Percentiles rank a stretch among this genome's conserved stretches.
Conservation (phyloP, 64 coral and sea anemone species). For the Stichodactyla helianthus region DNA sequence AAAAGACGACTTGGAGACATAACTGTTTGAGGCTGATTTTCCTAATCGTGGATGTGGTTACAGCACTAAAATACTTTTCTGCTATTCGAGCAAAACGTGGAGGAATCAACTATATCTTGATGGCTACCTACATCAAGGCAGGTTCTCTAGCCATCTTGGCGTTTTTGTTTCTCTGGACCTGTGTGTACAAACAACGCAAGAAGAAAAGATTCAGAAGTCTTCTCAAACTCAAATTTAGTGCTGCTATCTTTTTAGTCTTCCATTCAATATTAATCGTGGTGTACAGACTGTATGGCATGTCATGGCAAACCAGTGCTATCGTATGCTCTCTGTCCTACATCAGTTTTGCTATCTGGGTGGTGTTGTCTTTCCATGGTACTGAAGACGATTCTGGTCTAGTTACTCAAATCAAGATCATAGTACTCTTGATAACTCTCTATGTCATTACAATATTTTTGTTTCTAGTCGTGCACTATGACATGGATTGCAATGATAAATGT, state of each 20-base stretch:
- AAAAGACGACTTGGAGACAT: neutral
- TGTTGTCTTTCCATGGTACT: neutral
- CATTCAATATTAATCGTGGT: neutral
- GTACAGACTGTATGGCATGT: neutral
- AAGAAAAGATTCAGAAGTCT: neutral
- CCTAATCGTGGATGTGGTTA: neutral
- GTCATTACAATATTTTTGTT: neutral
- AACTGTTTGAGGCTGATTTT: neutral
- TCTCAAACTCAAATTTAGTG: neutral
- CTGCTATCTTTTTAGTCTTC: neutral
- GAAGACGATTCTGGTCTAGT: neutral
- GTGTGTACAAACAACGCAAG: neutral
- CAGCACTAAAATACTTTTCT: neutral
- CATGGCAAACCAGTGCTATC: neutral
- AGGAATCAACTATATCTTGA: neutral
- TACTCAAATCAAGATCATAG: neutral
- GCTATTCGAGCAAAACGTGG: neutral
- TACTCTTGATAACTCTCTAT: neutral
- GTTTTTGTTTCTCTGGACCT: neutral
- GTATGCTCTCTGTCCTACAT: neutral
- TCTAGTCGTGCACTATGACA: neutral
- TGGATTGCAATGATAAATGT: neutral
- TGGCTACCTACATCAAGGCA: slow-evolving; percentile 2
- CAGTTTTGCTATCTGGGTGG: neutral
- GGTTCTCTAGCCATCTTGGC: neutral